These are phyloP conservation scores for Wiebesia pumilae DNA, from an alignment of 1,140 invertebrate species.

Conservation along the genomic window DNA sequence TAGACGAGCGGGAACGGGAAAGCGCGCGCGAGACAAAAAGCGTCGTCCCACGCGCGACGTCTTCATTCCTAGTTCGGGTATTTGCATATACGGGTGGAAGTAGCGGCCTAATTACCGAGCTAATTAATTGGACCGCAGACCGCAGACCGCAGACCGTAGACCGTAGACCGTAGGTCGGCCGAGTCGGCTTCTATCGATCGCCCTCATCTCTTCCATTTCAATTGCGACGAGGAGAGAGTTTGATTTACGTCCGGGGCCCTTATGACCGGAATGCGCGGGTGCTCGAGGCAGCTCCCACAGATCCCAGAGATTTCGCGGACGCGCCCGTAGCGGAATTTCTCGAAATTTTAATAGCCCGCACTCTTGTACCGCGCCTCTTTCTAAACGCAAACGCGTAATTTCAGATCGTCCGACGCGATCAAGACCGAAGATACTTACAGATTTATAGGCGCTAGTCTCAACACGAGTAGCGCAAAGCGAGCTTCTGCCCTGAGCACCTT, in stretches of 20 bases:
- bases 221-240: background rate
- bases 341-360: background rate
- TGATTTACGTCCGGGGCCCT: background rate
- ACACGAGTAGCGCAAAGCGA: background rate
- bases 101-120: conserved; percentile 59
- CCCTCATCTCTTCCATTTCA: background rate
- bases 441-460: background rate
- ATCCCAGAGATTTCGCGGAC: no score
- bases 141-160: no score
- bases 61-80: conserved; percentile 52
- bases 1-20: background rate
- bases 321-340: background rate
- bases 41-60: conserved; percentile 40
- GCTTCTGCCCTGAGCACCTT: background rate
- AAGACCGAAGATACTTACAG: background rate
- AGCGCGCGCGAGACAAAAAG: conserved; percentile 3
- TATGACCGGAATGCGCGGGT: background rate
- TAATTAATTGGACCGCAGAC: conserved; percentile 60
- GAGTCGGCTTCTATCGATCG: background rate
- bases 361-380: background rate
- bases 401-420: background rate
- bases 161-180: no score
- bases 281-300: no score
- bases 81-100: conserved; percentile 44
- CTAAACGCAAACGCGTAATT: background rate